phyloP scores from a whole-genome alignment of 2,797 vertebrate species.

The Pterois miles region DNA sequence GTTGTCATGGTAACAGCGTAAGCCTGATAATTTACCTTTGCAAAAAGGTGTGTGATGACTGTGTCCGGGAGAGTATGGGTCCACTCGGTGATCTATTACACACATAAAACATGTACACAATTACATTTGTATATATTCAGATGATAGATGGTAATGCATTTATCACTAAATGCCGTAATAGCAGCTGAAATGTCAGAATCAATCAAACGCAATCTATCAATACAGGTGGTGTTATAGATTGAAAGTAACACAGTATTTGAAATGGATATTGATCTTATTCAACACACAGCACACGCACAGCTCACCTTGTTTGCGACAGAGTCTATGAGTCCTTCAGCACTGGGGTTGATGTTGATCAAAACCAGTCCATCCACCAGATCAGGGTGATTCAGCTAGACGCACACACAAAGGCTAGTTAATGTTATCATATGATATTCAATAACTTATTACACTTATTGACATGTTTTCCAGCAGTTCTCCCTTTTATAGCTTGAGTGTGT shows the following conservation, averaged over 20 bases:
- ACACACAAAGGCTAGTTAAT: background rate
- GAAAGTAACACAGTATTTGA: background rate
- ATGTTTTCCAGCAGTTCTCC: background rate
- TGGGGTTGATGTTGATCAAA: conserved; percentile 92
- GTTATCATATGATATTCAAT: background rate
- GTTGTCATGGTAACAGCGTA: background rate
- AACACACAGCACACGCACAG: background rate
- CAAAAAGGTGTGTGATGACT: conserved; percentile 93
- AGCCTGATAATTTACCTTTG: conserved; percentile 83
- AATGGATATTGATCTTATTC: background rate
- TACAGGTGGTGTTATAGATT: background rate
- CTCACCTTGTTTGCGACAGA: conserved; percentile 92
- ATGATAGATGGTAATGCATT: background rate
- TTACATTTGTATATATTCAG: background rate
- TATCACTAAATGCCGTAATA: background rate
- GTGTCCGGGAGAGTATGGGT: conserved; percentile 91
- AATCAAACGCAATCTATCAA: background rate
- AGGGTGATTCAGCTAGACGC: conserved; percentile 89
- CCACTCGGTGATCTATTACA: conserved; percentile 89
- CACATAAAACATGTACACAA: conserved; percentile 2
- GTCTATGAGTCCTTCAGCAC: conserved; percentile 92
- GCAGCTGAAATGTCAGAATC: background rate
- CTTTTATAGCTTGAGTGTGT: background rate
- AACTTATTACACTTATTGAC: background rate
- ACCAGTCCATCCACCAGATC: conserved; percentile 93